Evolutionary conservation across 2,888 invertebrate genomes (phyloP).

Genomic region (Tenthredo mesomela): DNA sequence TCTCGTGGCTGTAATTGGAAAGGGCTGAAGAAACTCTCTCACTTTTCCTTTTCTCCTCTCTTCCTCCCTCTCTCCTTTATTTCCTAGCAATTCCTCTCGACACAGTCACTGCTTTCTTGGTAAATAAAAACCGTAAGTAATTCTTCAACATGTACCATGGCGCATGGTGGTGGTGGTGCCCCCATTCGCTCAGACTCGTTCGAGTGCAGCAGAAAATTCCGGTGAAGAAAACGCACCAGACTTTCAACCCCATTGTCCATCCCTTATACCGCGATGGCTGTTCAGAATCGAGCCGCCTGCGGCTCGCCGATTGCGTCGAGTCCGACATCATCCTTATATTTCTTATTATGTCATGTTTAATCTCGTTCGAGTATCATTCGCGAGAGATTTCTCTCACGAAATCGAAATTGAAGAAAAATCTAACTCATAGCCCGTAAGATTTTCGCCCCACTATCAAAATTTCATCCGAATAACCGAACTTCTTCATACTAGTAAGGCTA

Average conservation of each 20-base stretch:
- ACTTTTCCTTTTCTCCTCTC: slow-evolving; percentile 1
- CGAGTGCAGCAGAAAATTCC: slow-evolving; percentile 4
- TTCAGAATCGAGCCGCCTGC: not conserved
- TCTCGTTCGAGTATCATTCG: too few species aligned
- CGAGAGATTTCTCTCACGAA: too few species aligned
- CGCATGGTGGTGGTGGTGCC: too few species aligned
- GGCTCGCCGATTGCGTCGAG: not conserved
- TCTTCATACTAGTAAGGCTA: too few species aligned
- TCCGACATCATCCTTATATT: not conserved
- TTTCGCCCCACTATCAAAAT: too few species aligned
- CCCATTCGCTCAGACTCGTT: not conserved
- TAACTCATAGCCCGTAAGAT: too few species aligned
- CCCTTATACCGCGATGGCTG: not conserved
- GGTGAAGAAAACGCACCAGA: not conserved
- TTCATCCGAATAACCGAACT: too few species aligned
- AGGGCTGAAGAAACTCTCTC: slow-evolving; percentile 59
- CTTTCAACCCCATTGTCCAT: slow-evolving; percentile 33
- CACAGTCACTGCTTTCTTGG: slow-evolving; percentile 38
- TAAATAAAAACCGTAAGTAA: slow-evolving; percentile 41
- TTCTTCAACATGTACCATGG: slow-evolving; percentile 28
- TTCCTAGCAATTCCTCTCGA: slow-evolving; percentile 31
- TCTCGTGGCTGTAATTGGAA: slow-evolving; percentile 67
- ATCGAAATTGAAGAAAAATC: too few species aligned
- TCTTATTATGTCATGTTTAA: too few species aligned
- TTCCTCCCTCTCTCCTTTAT: not conserved